Evolutionary conservation across 2,888 invertebrate genomes (phyloP).

Genomic region (Carpatolechia fugitivella): DNA sequence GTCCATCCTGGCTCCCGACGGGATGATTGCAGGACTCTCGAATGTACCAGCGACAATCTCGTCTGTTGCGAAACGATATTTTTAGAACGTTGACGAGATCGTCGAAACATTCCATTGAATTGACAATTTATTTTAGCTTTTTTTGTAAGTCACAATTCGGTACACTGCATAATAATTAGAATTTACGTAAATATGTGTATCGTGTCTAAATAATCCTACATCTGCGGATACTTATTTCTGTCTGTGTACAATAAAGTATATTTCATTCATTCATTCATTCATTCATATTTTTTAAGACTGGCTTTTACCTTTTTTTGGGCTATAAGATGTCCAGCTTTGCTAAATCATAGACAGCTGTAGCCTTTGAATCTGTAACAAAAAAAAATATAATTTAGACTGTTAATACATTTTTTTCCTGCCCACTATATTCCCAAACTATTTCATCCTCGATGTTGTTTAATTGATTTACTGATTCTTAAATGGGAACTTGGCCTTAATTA

Average conservation of each 20-base stretch:
- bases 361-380: slow-evolving; percentile 21
- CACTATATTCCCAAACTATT: slow-evolving; percentile 9
- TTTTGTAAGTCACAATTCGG: slow-evolving; percentile 27
- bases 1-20: slow-evolving; percentile 51
- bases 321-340: slow-evolving; percentile 24
- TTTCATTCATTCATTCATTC: too few relatives aligned
- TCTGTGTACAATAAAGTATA: background rate
- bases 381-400: slow-evolving; percentile 4
- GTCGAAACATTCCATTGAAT: slow-evolving; percentile 58
- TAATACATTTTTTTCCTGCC: too few relatives aligned
- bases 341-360: background rate
- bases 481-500: slow-evolving; percentile 23
- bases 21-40: slow-evolving; percentile 58
- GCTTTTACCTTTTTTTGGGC: slow-evolving; percentile 15
- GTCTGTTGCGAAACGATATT: slow-evolving; percentile 53
- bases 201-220: too few relatives aligned
- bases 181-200: too few relatives aligned
- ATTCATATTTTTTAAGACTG: too few relatives aligned
- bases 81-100: slow-evolving; percentile 63
- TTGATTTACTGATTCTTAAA: slow-evolving; percentile 11
- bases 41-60: slow-evolving; percentile 31
- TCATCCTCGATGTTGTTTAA: background rate
- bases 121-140: slow-evolving; percentile 38
- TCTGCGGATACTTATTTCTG: background rate
- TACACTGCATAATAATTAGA: slow-evolving; percentile 15